phyloP scores from a whole-genome alignment of 2,888 invertebrate genomes.

The Neria commutata region DNA sequence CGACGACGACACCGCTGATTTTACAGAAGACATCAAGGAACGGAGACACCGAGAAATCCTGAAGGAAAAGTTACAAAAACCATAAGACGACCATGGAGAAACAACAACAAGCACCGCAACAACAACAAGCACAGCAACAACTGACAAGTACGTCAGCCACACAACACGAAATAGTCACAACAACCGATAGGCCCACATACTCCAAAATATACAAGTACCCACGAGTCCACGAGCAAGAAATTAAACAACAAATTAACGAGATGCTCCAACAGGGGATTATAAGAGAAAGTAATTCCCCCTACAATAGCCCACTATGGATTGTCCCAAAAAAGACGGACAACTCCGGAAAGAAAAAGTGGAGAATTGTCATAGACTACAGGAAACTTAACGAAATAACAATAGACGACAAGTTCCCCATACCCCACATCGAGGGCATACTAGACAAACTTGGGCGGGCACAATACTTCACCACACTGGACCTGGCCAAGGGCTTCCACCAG shows the following conservation, averaged over 20 bases:
- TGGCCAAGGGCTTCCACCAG: conserved; percentile 31
- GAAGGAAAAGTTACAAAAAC: too few relatives aligned
- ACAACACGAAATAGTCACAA: not conserved
- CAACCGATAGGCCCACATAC: not conserved
- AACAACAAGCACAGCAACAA: too few relatives aligned
- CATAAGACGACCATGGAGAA: too few relatives aligned
- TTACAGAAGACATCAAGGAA: too few relatives aligned
- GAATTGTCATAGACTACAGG: conserved; percentile 25
- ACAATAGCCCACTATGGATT: conserved; percentile 39
- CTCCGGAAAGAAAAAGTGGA: conserved; percentile 18
- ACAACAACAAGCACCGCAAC: too few relatives aligned
- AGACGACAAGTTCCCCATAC: conserved; percentile 28
- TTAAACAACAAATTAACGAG: conserved; percentile 24
- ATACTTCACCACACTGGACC: conserved; percentile 34
- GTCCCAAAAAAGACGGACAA: conserved; percentile 43
- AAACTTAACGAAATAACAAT: conserved; percentile 26
- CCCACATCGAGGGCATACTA: conserved; percentile 31
- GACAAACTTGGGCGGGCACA: conserved; percentile 39
- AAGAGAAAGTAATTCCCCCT: conserved; percentile 37
- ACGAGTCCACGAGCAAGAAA: conserved; percentile 17
- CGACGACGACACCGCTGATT: too few relatives aligned
- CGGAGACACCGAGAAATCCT: too few relatives aligned
- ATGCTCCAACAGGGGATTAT: conserved; percentile 38
- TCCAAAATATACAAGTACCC: not conserved
- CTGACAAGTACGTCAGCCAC: too few relatives aligned